Conservation (phyloP, 2,888 invertebrate species). For the Lymantria dispar region DNA sequence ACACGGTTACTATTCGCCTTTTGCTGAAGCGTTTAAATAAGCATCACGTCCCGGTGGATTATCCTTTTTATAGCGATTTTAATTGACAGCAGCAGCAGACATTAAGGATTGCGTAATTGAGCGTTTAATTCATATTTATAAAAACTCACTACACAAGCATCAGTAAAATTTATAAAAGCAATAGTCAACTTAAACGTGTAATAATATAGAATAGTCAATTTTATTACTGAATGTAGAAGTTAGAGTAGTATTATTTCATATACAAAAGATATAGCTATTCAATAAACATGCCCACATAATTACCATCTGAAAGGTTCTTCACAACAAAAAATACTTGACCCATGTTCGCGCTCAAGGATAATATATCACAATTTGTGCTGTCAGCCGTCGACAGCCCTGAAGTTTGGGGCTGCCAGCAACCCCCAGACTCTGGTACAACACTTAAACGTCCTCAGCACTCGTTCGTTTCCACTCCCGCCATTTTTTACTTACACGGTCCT, state of each 20-base stretch:
- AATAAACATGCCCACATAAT: slow-evolving; percentile 10
- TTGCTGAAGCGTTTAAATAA: background rate
- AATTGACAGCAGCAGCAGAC: too few species aligned
- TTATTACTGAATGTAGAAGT: background rate
- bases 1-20: too few species aligned
- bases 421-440: slow-evolving; percentile 35
- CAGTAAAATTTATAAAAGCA: too few species aligned
- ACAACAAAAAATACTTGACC: slow-evolving; percentile 27
- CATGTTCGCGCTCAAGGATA: slow-evolving; percentile 24
- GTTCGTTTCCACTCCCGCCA: slow-evolving; percentile 25
- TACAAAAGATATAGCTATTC: slow-evolving; percentile 4
- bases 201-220: too few species aligned
- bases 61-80: too few species aligned
- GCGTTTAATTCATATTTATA: too few species aligned
- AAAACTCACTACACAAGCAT: background rate
- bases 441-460: slow-evolving; percentile 43
- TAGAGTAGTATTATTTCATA: background rate
- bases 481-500: slow-evolving; percentile 44
- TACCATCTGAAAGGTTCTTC: slow-evolving; percentile 13
- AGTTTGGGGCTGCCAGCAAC: slow-evolving; percentile 30
- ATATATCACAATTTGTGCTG: slow-evolving; percentile 31
- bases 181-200: too few species aligned
- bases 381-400: slow-evolving; percentile 32
- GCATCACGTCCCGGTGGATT: too few species aligned
- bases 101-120: too few species aligned